Conservation (phyloP, 1,140 invertebrate species). For the Stegodyphus mimosarum region DNA sequence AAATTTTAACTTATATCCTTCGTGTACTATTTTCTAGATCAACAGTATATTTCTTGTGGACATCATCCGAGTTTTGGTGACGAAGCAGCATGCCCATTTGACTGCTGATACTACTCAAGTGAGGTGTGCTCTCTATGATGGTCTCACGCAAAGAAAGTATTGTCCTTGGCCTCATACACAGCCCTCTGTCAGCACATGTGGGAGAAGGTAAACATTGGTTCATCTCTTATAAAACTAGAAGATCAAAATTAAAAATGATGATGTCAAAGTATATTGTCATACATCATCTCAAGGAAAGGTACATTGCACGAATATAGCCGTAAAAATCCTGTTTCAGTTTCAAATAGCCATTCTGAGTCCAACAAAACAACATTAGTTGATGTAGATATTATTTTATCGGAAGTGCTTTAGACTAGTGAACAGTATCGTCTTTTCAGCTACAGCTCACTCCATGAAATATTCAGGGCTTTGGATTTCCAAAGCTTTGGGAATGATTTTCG, state of each 20-base stretch:
- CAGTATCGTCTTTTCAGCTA: too few relatives aligned
- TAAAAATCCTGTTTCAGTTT: too few relatives aligned
- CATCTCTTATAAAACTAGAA: not conserved
- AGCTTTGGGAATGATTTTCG: too few relatives aligned
- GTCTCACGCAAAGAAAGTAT: not conserved
- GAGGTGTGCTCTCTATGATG: constrained; percentile 64
- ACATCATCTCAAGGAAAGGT: too few relatives aligned
- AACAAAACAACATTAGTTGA: too few relatives aligned
- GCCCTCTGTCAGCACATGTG: constrained; percentile 4
- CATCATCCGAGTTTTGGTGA: constrained; percentile 71
- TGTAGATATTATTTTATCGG: too few relatives aligned
- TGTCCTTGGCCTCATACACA: constrained; percentile 25
- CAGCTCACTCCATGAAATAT: too few relatives aligned
- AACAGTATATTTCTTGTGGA: constrained; percentile 72
- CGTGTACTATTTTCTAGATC: constrained; percentile 47
- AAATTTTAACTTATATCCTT: not conserved
- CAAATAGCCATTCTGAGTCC: too few relatives aligned
- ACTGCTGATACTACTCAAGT: constrained; percentile 68
- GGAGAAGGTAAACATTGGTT: constrained; percentile 29
- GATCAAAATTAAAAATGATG: not conserved
- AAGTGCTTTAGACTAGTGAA: too few relatives aligned
- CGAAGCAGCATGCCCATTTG: constrained; percentile 68
- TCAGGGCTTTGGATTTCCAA: too few relatives aligned
- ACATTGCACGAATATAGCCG: too few relatives aligned
- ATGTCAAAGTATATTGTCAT: too few relatives aligned